phyloP scores from a whole-genome alignment of 2,888 invertebrate genomes.

The Phyllotreta striolata region DNA sequence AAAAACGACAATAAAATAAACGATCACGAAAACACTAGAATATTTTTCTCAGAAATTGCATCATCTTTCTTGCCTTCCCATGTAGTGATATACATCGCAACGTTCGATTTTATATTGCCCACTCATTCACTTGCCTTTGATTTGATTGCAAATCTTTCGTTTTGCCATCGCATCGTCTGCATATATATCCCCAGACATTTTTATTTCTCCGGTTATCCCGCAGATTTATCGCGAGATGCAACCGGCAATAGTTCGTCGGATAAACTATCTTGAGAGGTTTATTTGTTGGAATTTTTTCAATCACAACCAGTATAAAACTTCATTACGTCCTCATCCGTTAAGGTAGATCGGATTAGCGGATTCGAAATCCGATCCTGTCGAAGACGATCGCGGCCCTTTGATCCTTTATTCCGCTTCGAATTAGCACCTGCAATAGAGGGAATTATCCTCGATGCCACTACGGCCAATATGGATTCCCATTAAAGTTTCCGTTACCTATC shows the following conservation, averaged over 20 bases:
- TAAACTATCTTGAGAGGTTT: too few species aligned
- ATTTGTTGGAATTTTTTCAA: too few species aligned
- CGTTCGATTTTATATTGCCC: slow-evolving; percentile 54
- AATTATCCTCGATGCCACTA: slow-evolving; percentile 27
- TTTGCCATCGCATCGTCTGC: slow-evolving; percentile 32
- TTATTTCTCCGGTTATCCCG: too few species aligned
- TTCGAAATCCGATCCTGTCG: slow-evolving; percentile 2
- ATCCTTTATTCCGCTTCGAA: slow-evolving; percentile 39
- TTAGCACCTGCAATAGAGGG: slow-evolving; percentile 40
- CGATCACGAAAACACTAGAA: slow-evolving; percentile 53
- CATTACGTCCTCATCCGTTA: too few species aligned
- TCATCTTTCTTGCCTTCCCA: slow-evolving; percentile 54
- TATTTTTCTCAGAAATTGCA: slow-evolving; percentile 58
- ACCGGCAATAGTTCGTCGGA: not conserved
- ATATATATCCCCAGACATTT: slow-evolving; percentile 18
- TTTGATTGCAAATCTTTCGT: slow-evolving; percentile 53
- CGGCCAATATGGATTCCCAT: slow-evolving; percentile 41
- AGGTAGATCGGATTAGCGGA: not conserved
- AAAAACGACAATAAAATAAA: slow-evolving; percentile 47
- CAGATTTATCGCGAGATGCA: too few species aligned
- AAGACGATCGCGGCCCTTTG: slow-evolving; percentile 31
- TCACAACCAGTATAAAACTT: too few species aligned
- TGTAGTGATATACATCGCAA: slow-evolving; percentile 53
- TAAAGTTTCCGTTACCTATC: slow-evolving; percentile 38
- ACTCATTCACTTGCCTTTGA: slow-evolving; percentile 58